phyloP scores from a whole-genome alignment of 2,888 invertebrate species.

The Drosophila tanythrix region DNA sequence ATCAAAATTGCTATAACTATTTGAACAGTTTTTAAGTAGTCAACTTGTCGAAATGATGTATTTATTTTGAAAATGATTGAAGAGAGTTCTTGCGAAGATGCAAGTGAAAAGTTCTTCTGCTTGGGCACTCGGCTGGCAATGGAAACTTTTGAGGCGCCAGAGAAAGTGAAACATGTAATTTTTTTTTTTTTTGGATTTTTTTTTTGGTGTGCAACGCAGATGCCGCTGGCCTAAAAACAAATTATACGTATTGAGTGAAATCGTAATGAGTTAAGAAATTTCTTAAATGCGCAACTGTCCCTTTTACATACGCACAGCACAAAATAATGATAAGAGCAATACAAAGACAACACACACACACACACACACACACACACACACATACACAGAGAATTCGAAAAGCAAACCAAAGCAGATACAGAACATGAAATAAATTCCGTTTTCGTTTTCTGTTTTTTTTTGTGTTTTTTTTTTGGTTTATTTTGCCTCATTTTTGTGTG shows the following conservation, averaged over 20 bases:
- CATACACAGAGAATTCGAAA: slow-evolving; percentile 24
- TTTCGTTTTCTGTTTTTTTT: slow-evolving; percentile 47
- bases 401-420: slow-evolving; percentile 44
- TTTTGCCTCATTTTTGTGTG: slow-evolving; percentile 39
- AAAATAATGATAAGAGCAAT: slow-evolving; percentile 67
- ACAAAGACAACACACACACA: slow-evolving; percentile 10
- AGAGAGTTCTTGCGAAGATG: neutral
- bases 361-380: neutral
- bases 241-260: slow-evolving; percentile 78
- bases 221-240: slow-evolving; percentile 69
- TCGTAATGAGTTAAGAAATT: slow-evolving; percentile 78
- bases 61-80: neutral
- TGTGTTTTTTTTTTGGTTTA: slow-evolving; percentile 9
- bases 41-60: neutral
- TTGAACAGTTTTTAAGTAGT: neutral
- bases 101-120: neutral
- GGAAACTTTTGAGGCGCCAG: slow-evolving; percentile 62
- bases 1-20: neutral
- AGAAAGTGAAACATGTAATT: slow-evolving; percentile 80
- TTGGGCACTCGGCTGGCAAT: slow-evolving; percentile 19
- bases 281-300: slow-evolving; percentile 65
- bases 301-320: slow-evolving; percentile 45
- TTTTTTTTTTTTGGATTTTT: slow-evolving; percentile 19
- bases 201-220: slow-evolving; percentile 21
- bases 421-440: slow-evolving; percentile 61